Evolutionary conservation across 1,140 invertebrate genomes (phyloP).

Genomic region (Conus betulinus): DNA sequence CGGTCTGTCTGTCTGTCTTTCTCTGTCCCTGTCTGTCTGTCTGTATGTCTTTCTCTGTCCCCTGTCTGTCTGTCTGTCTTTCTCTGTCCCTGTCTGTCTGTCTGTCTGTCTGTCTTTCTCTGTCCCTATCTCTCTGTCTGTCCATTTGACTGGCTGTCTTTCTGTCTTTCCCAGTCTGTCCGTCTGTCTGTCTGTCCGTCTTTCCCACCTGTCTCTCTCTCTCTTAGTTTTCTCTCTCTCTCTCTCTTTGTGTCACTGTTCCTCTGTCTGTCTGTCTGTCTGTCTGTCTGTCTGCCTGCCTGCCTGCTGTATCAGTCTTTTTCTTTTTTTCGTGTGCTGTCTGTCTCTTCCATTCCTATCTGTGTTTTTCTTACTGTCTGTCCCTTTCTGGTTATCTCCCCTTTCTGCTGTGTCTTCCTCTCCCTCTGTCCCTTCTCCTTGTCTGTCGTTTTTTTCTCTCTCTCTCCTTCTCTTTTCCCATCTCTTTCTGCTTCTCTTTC

Average conservation of each 20-base stretch:
- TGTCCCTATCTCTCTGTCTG: not conserved
- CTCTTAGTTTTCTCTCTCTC: not conserved
- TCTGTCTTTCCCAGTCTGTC: not conserved
- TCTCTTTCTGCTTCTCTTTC: not conserved
- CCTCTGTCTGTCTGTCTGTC: not conserved
- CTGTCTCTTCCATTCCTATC: not conserved
- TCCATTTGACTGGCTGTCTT: no score
- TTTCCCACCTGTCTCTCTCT: not conserved
- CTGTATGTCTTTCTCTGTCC: not conserved
- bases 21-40: not conserved
- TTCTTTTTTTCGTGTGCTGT: not conserved
- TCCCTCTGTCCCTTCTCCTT: not conserved
- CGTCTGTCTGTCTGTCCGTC: not conserved
- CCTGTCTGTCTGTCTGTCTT: no score
- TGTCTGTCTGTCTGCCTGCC: no score
- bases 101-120: not conserved
- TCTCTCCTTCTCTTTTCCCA: not conserved
- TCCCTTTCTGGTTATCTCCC: not conserved
- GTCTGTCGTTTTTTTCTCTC: not conserved
- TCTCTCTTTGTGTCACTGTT: not conserved
- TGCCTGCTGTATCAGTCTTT: no score
- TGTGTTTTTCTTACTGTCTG: not conserved
- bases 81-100: not conserved
- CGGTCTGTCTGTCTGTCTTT: not conserved
- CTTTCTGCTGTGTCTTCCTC: not conserved